Evolutionary conservation across 2,888 invertebrate genomes (phyloP).

Genomic region (Conus canariensis): DNA sequence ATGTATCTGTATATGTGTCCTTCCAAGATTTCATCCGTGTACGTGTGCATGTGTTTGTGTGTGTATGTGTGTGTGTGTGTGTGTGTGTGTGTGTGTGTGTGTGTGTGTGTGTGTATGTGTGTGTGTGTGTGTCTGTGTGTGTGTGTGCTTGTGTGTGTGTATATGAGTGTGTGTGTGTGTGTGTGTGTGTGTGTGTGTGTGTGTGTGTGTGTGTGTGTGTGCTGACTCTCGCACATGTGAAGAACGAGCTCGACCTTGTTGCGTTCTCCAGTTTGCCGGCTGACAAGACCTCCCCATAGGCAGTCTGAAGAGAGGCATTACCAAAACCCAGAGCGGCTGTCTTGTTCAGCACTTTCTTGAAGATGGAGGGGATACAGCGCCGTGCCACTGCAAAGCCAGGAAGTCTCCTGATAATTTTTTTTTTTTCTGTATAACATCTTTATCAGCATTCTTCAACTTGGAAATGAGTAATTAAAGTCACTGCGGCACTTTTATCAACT

Average conservation of each 20-base stretch:
- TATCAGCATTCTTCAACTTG: background rate
- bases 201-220: no score
- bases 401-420: background rate
- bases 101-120: background rate
- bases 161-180: background rate
- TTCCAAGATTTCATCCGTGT: background rate
- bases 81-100: background rate
- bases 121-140: background rate
- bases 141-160: background rate
- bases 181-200: background rate
- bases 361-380: conserved; percentile 4
- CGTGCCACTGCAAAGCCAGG: conserved; percentile 4
- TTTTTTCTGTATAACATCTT: background rate
- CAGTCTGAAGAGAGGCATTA: background rate
- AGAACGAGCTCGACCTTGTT: background rate
- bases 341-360: background rate
- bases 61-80: background rate
- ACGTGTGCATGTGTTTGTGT: background rate
- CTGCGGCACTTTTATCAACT: no score
- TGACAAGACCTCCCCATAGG: background rate
- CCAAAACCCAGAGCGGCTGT: background rate
- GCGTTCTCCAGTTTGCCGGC: background rate
- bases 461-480: background rate
- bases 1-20: background rate
- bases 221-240: background rate